Base-by-base conservation (phyloP, 1,140 invertebrate genomes). In the Cotesia typhae region DNA sequence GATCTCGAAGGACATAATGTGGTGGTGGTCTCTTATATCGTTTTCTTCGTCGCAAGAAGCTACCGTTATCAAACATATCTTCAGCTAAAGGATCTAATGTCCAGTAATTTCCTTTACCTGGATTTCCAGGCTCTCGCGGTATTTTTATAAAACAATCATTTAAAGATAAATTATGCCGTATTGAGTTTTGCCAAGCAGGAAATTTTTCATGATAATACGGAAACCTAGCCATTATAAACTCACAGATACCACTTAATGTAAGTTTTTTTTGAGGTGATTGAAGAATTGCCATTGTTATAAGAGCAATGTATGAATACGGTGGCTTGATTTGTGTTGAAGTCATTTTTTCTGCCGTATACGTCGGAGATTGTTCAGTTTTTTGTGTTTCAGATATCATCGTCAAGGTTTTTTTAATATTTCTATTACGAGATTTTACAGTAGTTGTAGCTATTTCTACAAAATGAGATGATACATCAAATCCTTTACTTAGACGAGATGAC, bases 141-240 rank as follows among this genome's bases (percentile, higher is more conserved):
- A 99, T 97, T 87, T 99, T 99, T 17, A 99, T 94, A 86, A 99
- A 99, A 82, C 98, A 99, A 84, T 99, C 98, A 87, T 99, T 99
- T 52, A 99, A 87, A 9, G 95, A 97, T 10, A 99, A 88, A 85
- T 99, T 99, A 87, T 99, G 98, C 60, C 98, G 89, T 75, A 99
- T 99, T 1, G 95, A 96, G 84, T 99, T 99, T 85, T 97, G 96
- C 96, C 96, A 97, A 4, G 95, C 94, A 5, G 96, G 96, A 83
- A 97, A 98, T 86, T 98, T 97, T 80, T 96, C 96, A 75, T 94
- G 90, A 83, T 98, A 98, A 81, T 98, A 98, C 0, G 95, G 96
- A 85, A 99, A 99, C 66, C 89, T 85, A n/a, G 94, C 94, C 93
- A 98, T 98, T 74, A 99, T 99, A 84, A 99, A 99, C 83, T 99